phyloP scores from a whole-genome alignment of 2,797 vertebrate species.

The Microchirus variegatus region DNA sequence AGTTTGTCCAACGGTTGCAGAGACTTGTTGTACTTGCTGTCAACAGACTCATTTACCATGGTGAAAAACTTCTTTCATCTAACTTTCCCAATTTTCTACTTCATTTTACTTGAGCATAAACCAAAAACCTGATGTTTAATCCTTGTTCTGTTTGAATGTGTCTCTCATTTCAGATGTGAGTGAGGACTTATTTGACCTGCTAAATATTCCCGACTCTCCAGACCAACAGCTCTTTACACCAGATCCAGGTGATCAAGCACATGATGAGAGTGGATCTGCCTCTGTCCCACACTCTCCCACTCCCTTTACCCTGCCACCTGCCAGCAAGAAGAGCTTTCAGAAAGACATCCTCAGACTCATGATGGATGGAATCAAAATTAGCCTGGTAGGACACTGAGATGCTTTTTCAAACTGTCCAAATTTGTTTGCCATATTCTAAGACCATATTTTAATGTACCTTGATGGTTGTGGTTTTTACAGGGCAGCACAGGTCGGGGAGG shows the following conservation, averaged over 20 bases:
- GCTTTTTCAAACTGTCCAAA: not conserved
- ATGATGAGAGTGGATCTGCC: slow-evolving; percentile 81
- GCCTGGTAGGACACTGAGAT: slow-evolving; percentile 74
- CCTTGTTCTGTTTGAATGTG: slow-evolving; percentile 1
- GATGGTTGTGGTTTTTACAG: slow-evolving; percentile 55
- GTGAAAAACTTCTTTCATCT: slow-evolving; percentile 61
- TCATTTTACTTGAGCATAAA: not conserved
- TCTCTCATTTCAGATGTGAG: slow-evolving; percentile 82
- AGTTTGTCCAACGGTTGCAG: slow-evolving; percentile 93
- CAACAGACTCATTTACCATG: slow-evolving; percentile 94
- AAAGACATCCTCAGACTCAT: slow-evolving; percentile 91
- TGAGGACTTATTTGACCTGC: slow-evolving; percentile 86
- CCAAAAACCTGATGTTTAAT: slow-evolving; percentile 5
- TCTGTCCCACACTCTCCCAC: slow-evolving; percentile 75
- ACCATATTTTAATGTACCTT: not conserved
- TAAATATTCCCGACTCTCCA: slow-evolving; percentile 88
- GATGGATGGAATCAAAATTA: slow-evolving; percentile 91
- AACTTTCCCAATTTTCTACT: not conserved
- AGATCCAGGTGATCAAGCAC: slow-evolving; percentile 75
- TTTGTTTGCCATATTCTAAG: not conserved
- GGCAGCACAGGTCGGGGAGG: slow-evolving; percentile 80
- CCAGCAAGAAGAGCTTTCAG: slow-evolving; percentile 88
- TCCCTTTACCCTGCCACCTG: slow-evolving; percentile 74
- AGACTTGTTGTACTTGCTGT: slow-evolving; percentile 90
- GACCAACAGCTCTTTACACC: slow-evolving; percentile 78